Evolutionary conservation across 2,888 invertebrate genomes (phyloP), one percentile per base, ranked within the genome.

Genomic region (Acronicta alni): DNA sequence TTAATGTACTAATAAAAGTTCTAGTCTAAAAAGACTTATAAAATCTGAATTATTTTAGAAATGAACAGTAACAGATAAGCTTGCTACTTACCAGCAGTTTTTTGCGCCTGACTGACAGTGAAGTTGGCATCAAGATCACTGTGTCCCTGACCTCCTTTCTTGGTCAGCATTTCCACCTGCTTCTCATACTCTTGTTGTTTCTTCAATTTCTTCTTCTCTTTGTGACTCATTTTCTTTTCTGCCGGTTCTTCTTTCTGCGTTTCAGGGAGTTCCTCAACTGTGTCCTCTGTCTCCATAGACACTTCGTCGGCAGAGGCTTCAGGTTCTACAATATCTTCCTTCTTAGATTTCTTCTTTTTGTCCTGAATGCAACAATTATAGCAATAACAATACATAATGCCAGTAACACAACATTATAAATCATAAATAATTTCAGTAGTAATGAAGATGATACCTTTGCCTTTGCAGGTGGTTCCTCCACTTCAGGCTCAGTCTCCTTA

Each of bases 101-200:
- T 96, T 94, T 96, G 96, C 77, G 96, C 95, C 95, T 97, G 97
- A 5, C 99, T 99, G 66, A 99, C 97, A 4, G 99, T 98, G 86
- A 99, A 99, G 90, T 99, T 99, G 37, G 97, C 97, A 59, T 97
- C 98, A 15, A 99, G 92, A 57, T 98, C 98, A 39, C 98, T 98
- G 85, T 98, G 97, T 0, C 98, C 98, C 85, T 97, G 97, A 0
- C 98, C 98, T 17, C 98, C 98, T 87, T 98, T 97, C 85, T 97
- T 97, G 2, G 97, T 96, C 91, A 98, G 90, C 76, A 97, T 85
- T 85, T 98, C 98, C 95, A 98, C 95, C 84, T 98, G 97, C 79
- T 97, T 97, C 82, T 98, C 98, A 89, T 97, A 98, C 82, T 98
- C 98, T 83, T 97, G 96, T 90, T 97, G 96, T 77, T 98, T 98